phyloP scores from a whole-genome alignment of 2,113 vertebrate species.

The pig (Sus scrofa) region DNA sequence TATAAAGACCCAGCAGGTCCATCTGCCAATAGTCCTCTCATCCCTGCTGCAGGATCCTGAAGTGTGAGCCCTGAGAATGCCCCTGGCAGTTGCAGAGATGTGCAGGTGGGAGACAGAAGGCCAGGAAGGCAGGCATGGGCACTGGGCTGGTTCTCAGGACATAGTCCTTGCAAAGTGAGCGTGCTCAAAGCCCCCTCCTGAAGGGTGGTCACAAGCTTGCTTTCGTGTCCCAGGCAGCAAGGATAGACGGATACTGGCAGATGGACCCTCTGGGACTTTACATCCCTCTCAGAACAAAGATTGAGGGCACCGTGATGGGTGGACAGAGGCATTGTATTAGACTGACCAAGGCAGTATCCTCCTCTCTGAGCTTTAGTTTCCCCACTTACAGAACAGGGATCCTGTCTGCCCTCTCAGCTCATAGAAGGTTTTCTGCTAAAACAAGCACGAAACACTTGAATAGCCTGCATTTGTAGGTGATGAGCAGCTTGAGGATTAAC shows the following conservation, averaged over 20 bases:
- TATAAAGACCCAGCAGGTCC: too few species aligned
- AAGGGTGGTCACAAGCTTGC: background rate
- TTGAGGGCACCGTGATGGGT: background rate
- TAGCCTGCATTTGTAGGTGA: background rate
- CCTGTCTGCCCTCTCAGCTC: background rate
- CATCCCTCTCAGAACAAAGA: background rate
- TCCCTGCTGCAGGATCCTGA: background rate
- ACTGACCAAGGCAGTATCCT: background rate
- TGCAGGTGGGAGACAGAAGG: background rate
- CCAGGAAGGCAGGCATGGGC: background rate
- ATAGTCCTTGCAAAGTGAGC: background rate
- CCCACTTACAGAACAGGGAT: background rate
- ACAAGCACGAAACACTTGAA: background rate
- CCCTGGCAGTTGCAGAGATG: background rate
- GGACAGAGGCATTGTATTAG: background rate
- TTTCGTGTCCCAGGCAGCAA: background rate
- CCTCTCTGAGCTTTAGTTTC: background rate
- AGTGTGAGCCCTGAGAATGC: accelerated
- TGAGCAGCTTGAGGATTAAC: background rate
- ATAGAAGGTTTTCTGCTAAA: background rate
- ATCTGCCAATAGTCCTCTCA: too few species aligned
- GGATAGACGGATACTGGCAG: background rate
- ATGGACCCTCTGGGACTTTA: background rate
- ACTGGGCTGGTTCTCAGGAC: background rate
- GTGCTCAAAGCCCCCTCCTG: background rate